Base-by-base conservation (phyloP, 2,113 vertebrate species). In the Meles meles region DNA sequence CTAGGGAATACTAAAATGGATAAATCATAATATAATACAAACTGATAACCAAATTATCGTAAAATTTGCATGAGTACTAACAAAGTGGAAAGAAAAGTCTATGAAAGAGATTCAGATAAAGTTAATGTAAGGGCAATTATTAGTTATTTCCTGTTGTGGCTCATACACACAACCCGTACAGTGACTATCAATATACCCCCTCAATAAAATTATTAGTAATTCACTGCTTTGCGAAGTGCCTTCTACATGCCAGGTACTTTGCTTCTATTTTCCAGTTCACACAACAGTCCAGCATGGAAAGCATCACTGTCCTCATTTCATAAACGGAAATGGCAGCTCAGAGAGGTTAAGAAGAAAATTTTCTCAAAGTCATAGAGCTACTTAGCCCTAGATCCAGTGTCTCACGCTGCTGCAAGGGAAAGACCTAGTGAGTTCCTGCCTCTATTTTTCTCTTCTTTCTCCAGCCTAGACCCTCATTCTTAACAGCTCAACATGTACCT, bases 41-140 rank as follows among this genome's bases (percentile, higher is more conserved):
- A 83, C 34, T 71, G 55, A 84, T 83, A 86, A 86, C 59, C 77
- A 6, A 96, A 67, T 23, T 74, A 61, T 84, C 14, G 27, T 44
- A 81, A 29, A 79, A 65, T 88, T 69, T 85, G 27, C 25, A 49
- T 69, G 83, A 87, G 67, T 93, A 79, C 17, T 69, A 87, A 14
- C 13, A 67, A 92, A 84, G 42, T 81, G 7, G 27, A 94, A 69
- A 81, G 31, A 93, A 96, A 93, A 76, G 91, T 31, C 34, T 71
- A 27, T 67, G 12, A 88, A 90, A 93, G 12, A 92, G 55, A 92
- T 93, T 15, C 39, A 97, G 47, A 67, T 86, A 92, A 79, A 93
- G 31, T 57, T 37, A 88, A 17, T 69, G 6, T 37, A 74, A 87
- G 76, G 44, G 39, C 86, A 89, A 94, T 37, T 29, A 13, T 47